A percentile compares a stretch with the other conserved stretches of the same genome.
These are phyloP conservation scores for Corvus hawaiiensis DNA, from an alignment of 2,113 vertebrate genomes.

Conservation along the genomic window DNA sequence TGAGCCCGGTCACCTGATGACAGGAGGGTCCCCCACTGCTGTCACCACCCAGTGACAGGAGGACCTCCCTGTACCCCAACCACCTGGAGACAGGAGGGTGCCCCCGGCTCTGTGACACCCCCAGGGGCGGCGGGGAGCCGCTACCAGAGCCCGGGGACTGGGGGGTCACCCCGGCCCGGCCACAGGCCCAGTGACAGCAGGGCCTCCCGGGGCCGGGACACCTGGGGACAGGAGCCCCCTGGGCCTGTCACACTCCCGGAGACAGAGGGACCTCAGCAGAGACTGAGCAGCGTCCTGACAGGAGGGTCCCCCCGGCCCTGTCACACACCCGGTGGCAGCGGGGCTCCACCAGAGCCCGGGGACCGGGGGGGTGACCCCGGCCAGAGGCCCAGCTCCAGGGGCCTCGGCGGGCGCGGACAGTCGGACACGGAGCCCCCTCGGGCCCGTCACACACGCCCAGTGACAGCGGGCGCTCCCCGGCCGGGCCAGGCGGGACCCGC, in stretches of 20 bases:
- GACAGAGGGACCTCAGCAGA: neutral
- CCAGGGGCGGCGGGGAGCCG: too few species aligned
- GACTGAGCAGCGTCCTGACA: neutral
- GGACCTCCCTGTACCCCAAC: accelerated
- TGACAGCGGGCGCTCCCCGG: neutral
- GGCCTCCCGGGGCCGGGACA: neutral
- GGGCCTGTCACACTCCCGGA: neutral
- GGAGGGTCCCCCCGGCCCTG: neutral
- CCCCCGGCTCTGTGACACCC: neutral
- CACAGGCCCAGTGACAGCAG: neutral
- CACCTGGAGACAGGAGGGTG: neutral
- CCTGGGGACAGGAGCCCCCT: neutral
- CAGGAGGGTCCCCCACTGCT: neutral
- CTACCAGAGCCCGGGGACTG: neutral
- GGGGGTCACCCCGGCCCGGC: too few species aligned
- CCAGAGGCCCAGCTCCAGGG: neutral
- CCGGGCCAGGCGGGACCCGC: neutral
- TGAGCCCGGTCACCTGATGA: neutral
- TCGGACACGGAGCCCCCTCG: neutral
- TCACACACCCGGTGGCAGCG: neutral
- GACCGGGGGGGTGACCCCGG: neutral
- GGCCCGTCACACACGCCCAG: neutral
- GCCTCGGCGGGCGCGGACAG: neutral
- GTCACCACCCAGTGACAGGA: neutral
- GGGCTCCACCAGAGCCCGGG: neutral